phyloP scores from a whole-genome alignment of 2,888 invertebrate species.

The Limulus polyphemus region DNA sequence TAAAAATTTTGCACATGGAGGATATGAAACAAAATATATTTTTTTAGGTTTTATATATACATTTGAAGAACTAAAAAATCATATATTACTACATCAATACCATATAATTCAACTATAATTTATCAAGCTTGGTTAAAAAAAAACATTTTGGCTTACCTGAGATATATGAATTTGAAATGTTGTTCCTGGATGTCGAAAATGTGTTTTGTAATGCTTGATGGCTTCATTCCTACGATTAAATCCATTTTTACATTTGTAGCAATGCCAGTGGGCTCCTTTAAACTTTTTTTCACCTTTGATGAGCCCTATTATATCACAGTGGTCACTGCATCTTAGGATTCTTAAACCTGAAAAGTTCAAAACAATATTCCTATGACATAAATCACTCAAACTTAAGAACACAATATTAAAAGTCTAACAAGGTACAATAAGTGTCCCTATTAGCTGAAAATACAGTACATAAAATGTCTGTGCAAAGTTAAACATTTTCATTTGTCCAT shows the following conservation, averaged over 20 bases:
- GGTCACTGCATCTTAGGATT: constrained; percentile 36
- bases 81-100: too few relatives aligned
- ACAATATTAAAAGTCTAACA: too few relatives aligned
- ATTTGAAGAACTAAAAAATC: too few relatives aligned
- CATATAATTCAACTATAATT: too few relatives aligned
- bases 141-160: constrained; percentile 26
- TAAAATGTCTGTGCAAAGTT: too few relatives aligned
- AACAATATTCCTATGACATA: neutral
- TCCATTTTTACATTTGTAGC: constrained; percentile 37
- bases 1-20: too few relatives aligned
- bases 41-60: too few relatives aligned
- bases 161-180: constrained; percentile 38
- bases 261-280: constrained; percentile 39
- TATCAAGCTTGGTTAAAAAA: too few relatives aligned
- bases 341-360: constrained; percentile 31
- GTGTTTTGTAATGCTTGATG: constrained; percentile 37
- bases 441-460: too few relatives aligned
- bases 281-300: constrained; percentile 38
- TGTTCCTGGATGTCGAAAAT: constrained; percentile 37
- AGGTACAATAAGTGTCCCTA: too few relatives aligned
- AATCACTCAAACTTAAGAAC: neutral
- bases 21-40: too few relatives aligned
- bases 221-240: constrained; percentile 38
- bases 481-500: too few relatives aligned
- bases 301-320: constrained; percentile 37